phyloP scores from a whole-genome alignment of 2,113 vertebrate species.

The Sylvilagus bachmani region DNA sequence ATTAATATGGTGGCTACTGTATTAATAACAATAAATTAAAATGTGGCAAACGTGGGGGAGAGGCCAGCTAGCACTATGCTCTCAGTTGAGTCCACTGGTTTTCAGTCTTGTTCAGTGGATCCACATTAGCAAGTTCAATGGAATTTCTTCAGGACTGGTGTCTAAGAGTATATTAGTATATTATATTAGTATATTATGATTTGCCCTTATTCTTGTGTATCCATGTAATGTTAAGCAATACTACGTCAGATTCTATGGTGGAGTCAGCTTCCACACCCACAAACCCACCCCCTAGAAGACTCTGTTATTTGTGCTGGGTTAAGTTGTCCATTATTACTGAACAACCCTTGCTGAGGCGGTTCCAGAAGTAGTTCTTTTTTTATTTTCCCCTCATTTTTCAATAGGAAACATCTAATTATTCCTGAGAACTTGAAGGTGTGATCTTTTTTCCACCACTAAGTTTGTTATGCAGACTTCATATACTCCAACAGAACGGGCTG shows the following conservation, averaged over 20 bases:
- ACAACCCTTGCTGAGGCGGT: not conserved
- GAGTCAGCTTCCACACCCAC: constrained; percentile 9
- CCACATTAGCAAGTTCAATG: not conserved
- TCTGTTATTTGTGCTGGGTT: not conserved
- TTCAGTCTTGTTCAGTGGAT: not conserved
- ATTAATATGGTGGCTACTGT: not conserved
- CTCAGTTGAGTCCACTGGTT: not conserved
- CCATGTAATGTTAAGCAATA: not conserved
- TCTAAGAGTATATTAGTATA: not conserved
- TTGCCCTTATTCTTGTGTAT: not conserved
- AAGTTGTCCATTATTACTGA: not conserved
- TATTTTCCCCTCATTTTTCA: constrained; percentile 1
- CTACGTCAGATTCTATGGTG: not conserved
- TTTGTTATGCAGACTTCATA: constrained; percentile 31
- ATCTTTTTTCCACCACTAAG: not conserved
- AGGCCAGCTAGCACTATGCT: not conserved
- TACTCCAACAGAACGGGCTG: not conserved
- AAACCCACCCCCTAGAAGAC: not conserved
- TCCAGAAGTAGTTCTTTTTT: constrained; percentile 38
- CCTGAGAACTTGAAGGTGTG: constrained; percentile 1
- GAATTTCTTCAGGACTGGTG: not conserved
- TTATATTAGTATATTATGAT: no score
- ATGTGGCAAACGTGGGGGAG: not conserved
- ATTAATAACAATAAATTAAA: constrained; percentile 17
- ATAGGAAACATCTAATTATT: not conserved